Evolutionary conservation across 2,888 invertebrate genomes (phyloP).

Genomic region (Ophion obscuratus): DNA sequence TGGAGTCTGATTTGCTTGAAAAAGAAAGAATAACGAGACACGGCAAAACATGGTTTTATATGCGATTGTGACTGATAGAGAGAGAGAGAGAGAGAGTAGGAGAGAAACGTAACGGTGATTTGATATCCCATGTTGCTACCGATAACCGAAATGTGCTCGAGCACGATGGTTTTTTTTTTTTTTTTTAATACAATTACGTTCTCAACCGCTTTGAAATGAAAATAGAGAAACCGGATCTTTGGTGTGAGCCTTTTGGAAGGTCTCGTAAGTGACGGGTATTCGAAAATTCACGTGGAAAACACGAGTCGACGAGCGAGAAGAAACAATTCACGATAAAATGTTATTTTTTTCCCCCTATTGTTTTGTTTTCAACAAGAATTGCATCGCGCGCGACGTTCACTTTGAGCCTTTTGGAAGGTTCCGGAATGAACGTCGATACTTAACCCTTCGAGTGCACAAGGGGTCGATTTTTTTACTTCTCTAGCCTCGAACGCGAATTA

Average conservation of each 20-base stretch:
- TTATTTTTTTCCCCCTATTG: background rate
- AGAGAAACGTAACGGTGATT: constrained; percentile 53
- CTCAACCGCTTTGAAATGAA: constrained; percentile 19
- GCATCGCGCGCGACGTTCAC: background rate
- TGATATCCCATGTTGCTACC: constrained; percentile 56
- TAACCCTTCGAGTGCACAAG: background rate
- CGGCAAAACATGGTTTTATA: constrained; percentile 62
- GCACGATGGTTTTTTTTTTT: constrained; percentile 33
- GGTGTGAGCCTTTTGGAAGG: constrained; percentile 10
- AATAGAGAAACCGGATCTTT: background rate
- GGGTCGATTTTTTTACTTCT: background rate
- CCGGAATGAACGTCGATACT: background rate
- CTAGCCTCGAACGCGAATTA: background rate
- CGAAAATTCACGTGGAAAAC: constrained; percentile 11
- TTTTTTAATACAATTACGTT: constrained; percentile 25
- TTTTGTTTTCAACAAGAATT: background rate
- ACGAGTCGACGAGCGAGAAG: background rate
- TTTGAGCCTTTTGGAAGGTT: background rate
- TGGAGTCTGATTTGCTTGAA: background rate
- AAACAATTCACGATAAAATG: constrained; percentile 21
- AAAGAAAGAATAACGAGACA: constrained; percentile 20
- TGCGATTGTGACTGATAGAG: constrained; percentile 59
- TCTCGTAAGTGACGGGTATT: constrained; percentile 7
- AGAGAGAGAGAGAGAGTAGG: background rate
- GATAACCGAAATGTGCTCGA: constrained; percentile 42